These are phyloP conservation scores for Zosterops japonicus DNA, from an alignment of 2,113 vertebrate species.

Conservation along the genomic window DNA sequence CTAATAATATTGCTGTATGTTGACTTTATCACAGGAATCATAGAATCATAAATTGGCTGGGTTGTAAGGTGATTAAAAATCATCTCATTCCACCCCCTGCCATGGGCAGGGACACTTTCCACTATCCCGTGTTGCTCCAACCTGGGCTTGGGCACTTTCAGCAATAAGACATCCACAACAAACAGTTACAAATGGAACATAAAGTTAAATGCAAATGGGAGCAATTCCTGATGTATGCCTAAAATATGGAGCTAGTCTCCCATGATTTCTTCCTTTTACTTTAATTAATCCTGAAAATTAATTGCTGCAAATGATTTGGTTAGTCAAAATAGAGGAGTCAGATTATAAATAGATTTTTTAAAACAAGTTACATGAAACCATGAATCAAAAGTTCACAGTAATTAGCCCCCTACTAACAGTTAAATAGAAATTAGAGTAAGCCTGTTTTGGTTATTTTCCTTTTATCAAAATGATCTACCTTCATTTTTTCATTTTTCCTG, in stretches of 20 bases:
- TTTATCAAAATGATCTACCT: neutral
- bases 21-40: neutral
- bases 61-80: neutral
- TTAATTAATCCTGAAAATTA: slow-evolving; percentile 30
- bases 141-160: neutral
- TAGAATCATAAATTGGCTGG: neutral
- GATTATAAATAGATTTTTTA: slow-evolving; percentile 15
- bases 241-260: neutral
- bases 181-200: neutral
- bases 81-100: neutral
- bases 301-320: slow-evolving; percentile 24
- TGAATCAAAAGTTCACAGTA: neutral
- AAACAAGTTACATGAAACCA: neutral
- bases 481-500: neutral
- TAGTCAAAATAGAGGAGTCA: slow-evolving; percentile 29
- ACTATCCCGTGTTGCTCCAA: neutral
- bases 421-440: neutral
- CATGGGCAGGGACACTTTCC: neutral
- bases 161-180: neutral
- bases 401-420: slow-evolving; percentile 1
- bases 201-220: neutral
- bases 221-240: neutral
- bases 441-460: neutral
- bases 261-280: neutral
- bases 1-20: neutral